Evolutionary conservation across 2,888 invertebrate species (phyloP), one percentile per base, ranked within the genome.

Genomic region (Eurois occulta): DNA sequence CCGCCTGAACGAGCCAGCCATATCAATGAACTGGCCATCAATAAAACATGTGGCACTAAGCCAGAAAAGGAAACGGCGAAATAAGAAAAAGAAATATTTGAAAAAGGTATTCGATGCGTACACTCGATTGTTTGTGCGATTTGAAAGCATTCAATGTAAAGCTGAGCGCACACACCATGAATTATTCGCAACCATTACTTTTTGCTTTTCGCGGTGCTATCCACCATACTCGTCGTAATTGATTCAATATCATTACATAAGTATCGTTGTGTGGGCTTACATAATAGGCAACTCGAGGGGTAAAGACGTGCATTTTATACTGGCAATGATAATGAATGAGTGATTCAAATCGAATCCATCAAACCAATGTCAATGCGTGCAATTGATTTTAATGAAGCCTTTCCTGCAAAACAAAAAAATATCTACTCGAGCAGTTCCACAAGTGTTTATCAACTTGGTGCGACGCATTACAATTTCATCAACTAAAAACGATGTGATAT

Each of bases 11-110:
- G 96, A 96, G 96, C 93, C 94, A 95, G 94, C 94, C 95, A 96
- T 96, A 96, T 96, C 96, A 96, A 96, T 96, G 96, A 96, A 96
- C 96, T 93, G 94, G 91, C 95, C 95, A 96, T 96, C 96, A 96
- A 96, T 96, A 96, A 96, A 96, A 96, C 96, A 96, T 96, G 95
- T 95, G 96, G 95, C 95, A 94, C 93, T 93, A 90, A 93, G 95
- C 96, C 96, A 95, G 94, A 93, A 96, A 96, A 96, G 96, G 96
- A 95, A 96, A 95, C 94, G 91, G 94, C 93, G 95, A 95, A 95
- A 95, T 93, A 94, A 95, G 95, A 96, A 96, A 95, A 96, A 96
- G 95, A 96, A 96, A 94, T 95, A 95, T 95, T 96, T 94, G 92
- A 94, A 95, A 95, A 95, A 95, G 94, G 94, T 86, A 95, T 93